Conservation (phyloP, 2,797 vertebrate genomes). For the Ataeniobius toweri region DNA sequence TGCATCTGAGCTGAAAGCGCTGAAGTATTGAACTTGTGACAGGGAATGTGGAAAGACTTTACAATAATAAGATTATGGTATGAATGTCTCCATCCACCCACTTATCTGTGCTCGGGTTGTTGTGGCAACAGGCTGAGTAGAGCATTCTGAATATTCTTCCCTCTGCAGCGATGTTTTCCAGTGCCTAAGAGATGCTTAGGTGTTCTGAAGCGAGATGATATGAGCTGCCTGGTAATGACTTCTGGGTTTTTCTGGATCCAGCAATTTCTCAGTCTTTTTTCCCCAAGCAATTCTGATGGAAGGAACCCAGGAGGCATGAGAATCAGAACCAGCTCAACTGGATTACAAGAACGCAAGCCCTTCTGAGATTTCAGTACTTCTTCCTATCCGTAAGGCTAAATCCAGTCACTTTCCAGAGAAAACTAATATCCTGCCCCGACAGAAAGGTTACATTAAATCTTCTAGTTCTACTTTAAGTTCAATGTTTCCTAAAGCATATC, state of each 20-base stretch:
- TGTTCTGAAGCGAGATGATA: not conserved
- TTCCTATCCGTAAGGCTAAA: not conserved
- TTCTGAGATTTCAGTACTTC: not conserved
- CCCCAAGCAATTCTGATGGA: not conserved
- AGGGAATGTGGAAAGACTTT: slow-evolving; percentile 1
- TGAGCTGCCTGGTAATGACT: not conserved
- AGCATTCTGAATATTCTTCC: not conserved
- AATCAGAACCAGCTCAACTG: slow-evolving; percentile 3
- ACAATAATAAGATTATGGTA: slow-evolving; percentile 9
- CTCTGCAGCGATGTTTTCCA: not conserved
- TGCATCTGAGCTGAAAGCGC: not conserved
- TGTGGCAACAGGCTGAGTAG: slow-evolving; percentile 2
- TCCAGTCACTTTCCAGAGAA: not conserved
- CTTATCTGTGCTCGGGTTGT: not conserved
- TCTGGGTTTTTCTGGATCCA: not conserved
- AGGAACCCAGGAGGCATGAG: not conserved
- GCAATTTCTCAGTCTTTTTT: not conserved
- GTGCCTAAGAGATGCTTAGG: not conserved
- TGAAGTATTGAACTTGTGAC: not conserved
- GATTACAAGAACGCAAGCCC: not conserved
- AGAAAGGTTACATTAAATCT: not conserved
- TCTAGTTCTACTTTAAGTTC: not conserved
- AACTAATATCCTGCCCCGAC: not conserved
- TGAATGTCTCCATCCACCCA: slow-evolving; percentile 9
- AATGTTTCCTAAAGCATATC: not conserved